Conservation (phyloP, 2,113 vertebrate species). For the Setophaga kirtlandii region DNA sequence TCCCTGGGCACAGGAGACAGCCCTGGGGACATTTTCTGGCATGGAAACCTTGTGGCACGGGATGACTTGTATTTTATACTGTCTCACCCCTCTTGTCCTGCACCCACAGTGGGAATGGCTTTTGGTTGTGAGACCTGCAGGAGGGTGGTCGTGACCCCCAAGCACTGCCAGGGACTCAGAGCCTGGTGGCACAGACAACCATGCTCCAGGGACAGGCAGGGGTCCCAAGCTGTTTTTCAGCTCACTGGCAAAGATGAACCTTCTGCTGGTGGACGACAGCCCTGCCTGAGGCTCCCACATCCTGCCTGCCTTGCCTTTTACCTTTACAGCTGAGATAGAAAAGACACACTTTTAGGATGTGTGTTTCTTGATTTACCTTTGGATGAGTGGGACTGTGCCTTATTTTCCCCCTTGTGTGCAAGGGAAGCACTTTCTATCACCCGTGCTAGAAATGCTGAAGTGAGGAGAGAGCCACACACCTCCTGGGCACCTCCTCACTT, state of each 20-base stretch:
- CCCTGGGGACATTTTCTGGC: background rate
- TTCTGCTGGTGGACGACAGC: background rate
- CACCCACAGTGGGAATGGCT: background rate
- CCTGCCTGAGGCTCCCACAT: background rate
- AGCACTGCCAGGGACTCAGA: background rate
- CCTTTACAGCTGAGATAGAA: background rate
- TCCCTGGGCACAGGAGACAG: background rate
- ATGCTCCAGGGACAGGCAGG: accelerated
- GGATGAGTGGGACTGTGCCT: background rate
- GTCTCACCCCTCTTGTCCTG: background rate
- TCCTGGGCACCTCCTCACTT: background rate
- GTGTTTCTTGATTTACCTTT: background rate
- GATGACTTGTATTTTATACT: background rate
- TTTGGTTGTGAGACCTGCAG: background rate
- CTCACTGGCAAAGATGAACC: accelerated
- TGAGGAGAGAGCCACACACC: background rate
- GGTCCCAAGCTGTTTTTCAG: background rate
- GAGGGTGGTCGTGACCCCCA: background rate
- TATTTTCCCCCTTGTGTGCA: background rate
- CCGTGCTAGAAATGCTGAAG: background rate
- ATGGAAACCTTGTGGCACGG: accelerated
- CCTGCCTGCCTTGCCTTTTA: background rate
- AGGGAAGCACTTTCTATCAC: background rate
- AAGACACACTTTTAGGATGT: background rate
- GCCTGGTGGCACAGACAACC: background rate